These are phyloP conservation scores for Dipus sagitta DNA, from an alignment of 2,797 vertebrate genomes.

Conservation along the genomic window DNA sequence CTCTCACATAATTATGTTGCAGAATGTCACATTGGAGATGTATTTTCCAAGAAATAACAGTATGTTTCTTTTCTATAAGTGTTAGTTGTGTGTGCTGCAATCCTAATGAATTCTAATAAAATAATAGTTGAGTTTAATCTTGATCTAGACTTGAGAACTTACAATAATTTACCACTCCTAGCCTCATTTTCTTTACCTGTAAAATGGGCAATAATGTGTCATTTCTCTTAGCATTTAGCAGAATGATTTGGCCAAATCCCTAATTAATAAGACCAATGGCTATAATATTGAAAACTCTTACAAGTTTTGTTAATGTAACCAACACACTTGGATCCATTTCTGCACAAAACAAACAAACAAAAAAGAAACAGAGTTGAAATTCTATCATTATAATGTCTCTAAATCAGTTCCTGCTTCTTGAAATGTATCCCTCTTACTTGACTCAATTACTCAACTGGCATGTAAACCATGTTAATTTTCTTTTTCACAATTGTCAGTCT, in stretches of 20 bases:
- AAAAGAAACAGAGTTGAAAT: background rate
- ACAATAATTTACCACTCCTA: background rate
- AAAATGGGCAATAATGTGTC: background rate
- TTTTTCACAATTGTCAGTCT: background rate
- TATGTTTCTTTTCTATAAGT: background rate
- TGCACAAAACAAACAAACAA: background rate
- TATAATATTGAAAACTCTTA: background rate
- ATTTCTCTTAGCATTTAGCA: background rate
- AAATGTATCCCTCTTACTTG: background rate
- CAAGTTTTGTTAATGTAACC: slow-evolving; percentile 1
- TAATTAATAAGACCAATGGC: background rate
- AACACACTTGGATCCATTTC: background rate
- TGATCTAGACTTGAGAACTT: background rate
- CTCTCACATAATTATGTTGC: background rate
- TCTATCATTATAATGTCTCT: background rate
- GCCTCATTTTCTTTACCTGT: slow-evolving; percentile 40
- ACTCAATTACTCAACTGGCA: background rate
- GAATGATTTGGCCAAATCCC: background rate
- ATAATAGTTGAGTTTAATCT: background rate
- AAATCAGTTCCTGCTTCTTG: background rate
- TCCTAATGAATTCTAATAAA: background rate
- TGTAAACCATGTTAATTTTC: background rate
- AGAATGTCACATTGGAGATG: slow-evolving; percentile 15
- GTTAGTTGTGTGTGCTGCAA: background rate
- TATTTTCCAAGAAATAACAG: background rate